A percentile compares a stretch with the other conserved stretches of the same genome.
phyloP scores from a whole-genome alignment of 1,140 invertebrate genomes.

The Maconellicoccus hirsutus region DNA sequence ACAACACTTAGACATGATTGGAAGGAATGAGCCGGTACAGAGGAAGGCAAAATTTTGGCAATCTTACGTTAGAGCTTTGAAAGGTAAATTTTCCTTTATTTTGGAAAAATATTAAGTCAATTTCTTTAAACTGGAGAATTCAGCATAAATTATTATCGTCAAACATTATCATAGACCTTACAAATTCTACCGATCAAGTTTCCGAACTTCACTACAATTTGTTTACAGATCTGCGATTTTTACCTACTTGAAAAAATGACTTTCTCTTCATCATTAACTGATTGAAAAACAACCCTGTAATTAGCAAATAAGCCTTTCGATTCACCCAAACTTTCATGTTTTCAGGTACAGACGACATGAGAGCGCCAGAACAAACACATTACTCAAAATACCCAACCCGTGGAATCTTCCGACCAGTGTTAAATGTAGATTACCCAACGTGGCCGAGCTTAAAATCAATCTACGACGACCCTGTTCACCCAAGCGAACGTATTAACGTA shows the following conservation, averaged over 20 bases:
- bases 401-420: constrained; percentile 49
- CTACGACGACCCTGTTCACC: constrained; percentile 65
- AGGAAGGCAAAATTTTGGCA: constrained; percentile 88
- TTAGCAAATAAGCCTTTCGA: not conserved
- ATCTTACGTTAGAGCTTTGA: constrained; percentile 76
- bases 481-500: constrained; percentile 65
- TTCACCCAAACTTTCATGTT: no score
- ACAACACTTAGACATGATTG: constrained; percentile 82
- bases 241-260: no score
- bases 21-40: constrained; percentile 77
- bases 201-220: no score
- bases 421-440: constrained; percentile 42
- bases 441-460: constrained; percentile 70
- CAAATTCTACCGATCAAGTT: no score
- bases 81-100: constrained; percentile 47
- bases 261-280: no score
- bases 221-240: no score
- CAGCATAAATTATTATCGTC: no score
- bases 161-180: no score
- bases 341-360: constrained; percentile 76
- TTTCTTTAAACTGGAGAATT: no score
- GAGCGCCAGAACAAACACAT: constrained; percentile 62
- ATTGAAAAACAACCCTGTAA: no score
- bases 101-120: no score
- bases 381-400: constrained; percentile 45